Conservation (phyloP, 2,113 vertebrate species). For the Isurus oxyrinchus region DNA sequence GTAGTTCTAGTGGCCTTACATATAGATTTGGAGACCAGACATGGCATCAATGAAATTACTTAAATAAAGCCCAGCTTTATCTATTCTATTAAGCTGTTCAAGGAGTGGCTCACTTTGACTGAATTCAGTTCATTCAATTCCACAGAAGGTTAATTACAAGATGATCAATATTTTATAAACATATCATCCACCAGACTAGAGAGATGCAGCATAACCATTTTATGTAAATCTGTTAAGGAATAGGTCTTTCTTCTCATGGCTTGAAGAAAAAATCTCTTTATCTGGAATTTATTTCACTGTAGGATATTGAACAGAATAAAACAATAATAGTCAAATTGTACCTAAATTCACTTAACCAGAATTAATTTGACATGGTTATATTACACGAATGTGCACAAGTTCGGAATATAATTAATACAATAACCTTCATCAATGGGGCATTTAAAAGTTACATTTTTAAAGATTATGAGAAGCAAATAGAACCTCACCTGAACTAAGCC, state of each 20-base stretch:
- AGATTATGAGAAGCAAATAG: background rate
- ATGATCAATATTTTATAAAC: constrained; percentile 35
- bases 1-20: constrained; percentile 13
- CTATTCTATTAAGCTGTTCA: constrained; percentile 33
- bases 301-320: background rate
- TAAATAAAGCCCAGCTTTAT: constrained; percentile 17
- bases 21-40: constrained; percentile 16
- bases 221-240: constrained; percentile 25
- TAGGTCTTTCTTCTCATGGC: background rate
- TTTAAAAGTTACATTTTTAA: background rate
- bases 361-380: constrained; percentile 13
- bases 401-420: background rate
- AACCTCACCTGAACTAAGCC: background rate
- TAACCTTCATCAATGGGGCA: background rate
- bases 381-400: background rate
- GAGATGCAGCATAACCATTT: constrained; percentile 17
- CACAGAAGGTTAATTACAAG: constrained; percentile 36
- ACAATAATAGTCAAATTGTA: background rate
- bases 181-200: background rate
- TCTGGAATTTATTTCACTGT: background rate
- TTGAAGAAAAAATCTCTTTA: constrained; percentile 31
- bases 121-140: constrained; percentile 32
- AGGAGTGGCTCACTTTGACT: constrained; percentile 28
- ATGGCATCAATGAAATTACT: constrained; percentile 34
- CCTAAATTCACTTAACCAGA: background rate